Base-by-base conservation (phyloP, 2,113 vertebrate genomes). In the Neofelis nebulosa region DNA sequence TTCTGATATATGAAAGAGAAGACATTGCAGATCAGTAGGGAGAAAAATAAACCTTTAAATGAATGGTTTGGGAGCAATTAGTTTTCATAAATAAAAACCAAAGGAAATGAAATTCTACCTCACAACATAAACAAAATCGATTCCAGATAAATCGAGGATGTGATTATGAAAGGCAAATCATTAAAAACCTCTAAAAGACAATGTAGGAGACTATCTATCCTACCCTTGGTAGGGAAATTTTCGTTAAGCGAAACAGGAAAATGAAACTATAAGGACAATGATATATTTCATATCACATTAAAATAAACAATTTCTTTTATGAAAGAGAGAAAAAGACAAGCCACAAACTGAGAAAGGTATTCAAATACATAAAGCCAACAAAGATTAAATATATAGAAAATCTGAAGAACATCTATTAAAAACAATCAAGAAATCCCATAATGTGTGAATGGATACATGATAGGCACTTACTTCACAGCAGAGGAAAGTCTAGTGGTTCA, bases 81-180 rank as follows among this genome's bases (percentile, higher is more conserved):
- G 27, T 88, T 95, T 83, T 63, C 73, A 69, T 81, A 79, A 97
- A 48, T 79, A 50, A 66, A 92, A 82, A 41, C 21, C 19, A 94
- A 93, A 69, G 41, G 6, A 78, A 78, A 63, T 87, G 33, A 55
- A 95, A 93, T 16, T 85, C 66, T 71, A 48, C 55, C 7, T 83
- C 52, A 61, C 25, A 78, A 79, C 55, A 65, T 36, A 93, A 94
- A 27, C 21, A 68, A 86, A 96, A 90, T 83, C 36, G 82, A 82
- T 96, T 82, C 16, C 36, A 88, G n/a, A 88, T 83, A 55, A 81
- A 83, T 61, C 84, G 41, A 91, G 36, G 57, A 79, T 57, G 3
- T 57, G 88, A 48, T n/a, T 88, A 25, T 82, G 61, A 90, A 79
- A 94, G 16, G 5, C 48, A 88, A 96, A 76, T 91, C 21, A 73